Evolutionary conservation across 1,140 invertebrate genomes (phyloP).

Genomic region (Mya arenaria): DNA sequence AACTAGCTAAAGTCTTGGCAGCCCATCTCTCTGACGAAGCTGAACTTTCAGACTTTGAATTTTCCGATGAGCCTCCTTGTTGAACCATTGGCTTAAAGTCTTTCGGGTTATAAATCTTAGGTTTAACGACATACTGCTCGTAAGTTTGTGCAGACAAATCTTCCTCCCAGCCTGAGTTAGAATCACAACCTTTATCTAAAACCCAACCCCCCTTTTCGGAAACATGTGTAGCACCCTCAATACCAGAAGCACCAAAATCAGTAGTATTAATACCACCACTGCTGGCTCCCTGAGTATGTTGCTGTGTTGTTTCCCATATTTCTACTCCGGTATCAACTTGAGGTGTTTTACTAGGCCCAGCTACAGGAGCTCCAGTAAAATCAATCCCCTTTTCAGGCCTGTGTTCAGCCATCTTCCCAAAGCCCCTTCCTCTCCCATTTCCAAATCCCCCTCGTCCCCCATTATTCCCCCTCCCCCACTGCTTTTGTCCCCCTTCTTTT

Average conservation of each 20-base stretch:
- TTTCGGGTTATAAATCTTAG: not conserved
- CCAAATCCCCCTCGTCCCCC: too few relatives aligned
- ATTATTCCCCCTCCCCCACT: too few relatives aligned
- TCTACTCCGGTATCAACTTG: not conserved
- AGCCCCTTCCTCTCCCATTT: too few relatives aligned
- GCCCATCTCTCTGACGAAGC: conserved; percentile 28
- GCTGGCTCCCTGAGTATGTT: not conserved
- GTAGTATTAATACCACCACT: not conserved
- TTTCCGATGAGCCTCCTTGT: conserved; percentile 3
- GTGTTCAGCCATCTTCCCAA: too few relatives aligned
- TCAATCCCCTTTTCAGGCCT: too few relatives aligned
- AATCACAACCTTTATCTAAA: not conserved
- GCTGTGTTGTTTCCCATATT: not conserved
- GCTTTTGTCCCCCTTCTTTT: too few relatives aligned
- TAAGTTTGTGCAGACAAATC: not conserved
- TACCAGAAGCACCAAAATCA: not conserved
- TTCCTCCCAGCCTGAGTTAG: too few relatives aligned
- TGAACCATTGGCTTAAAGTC: conserved; percentile 11
- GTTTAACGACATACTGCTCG: not conserved
- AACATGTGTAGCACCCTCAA: not conserved
- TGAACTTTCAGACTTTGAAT: not conserved
- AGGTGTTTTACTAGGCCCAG: too few relatives aligned
- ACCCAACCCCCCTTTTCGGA: not conserved
- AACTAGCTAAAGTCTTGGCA: conserved; percentile 17
- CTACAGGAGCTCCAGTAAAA: too few relatives aligned